phyloP scores from a whole-genome alignment of 2,797 vertebrate genomes.

The Cynodonichthys magdalenae region DNA sequence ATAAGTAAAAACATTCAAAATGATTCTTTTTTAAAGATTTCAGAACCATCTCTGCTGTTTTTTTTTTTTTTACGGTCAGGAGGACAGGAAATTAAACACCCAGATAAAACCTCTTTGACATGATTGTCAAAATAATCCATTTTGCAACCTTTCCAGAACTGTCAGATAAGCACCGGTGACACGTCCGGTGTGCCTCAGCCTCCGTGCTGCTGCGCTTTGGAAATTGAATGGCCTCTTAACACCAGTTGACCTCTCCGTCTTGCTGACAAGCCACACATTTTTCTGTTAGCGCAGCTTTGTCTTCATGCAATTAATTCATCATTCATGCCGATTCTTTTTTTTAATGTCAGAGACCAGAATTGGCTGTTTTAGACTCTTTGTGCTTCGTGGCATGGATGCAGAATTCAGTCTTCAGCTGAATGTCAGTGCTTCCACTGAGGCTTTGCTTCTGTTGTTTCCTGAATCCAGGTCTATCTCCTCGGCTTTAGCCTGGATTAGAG shows the following conservation, averaged over 20 bases:
- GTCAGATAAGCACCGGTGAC: conserved; percentile 28
- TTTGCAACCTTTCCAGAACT: conserved; percentile 45
- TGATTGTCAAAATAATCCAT: conserved; percentile 41
- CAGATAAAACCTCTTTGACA: conserved; percentile 28
- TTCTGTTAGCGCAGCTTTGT: conserved; percentile 38
- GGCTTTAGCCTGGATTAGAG: conserved; percentile 64
- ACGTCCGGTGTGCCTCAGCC: conserved; percentile 23
- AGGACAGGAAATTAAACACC: neutral
- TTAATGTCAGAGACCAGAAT: conserved; percentile 28
- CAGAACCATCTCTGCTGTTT: conserved; percentile 5
- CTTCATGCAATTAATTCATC: conserved; percentile 45
- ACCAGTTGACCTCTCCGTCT: conserved; percentile 55
- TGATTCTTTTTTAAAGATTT: neutral
- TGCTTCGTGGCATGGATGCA: conserved; percentile 15
- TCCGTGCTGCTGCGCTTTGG: conserved; percentile 5
- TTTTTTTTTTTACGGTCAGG: conserved; percentile 9
- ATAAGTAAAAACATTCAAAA: too few relatives aligned
- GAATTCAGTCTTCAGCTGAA: conserved; percentile 28
- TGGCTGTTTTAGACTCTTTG: conserved; percentile 20
- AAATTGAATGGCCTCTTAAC: conserved; percentile 31
- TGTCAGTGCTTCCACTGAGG: conserved; percentile 35
- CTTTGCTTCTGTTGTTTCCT: conserved; percentile 58
- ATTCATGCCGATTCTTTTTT: conserved; percentile 52
- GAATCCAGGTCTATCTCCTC: conserved; percentile 61
- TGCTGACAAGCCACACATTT: conserved; percentile 44